Conservation (phyloP, 2,113 vertebrate genomes). For the Caranx melampygus region DNA sequence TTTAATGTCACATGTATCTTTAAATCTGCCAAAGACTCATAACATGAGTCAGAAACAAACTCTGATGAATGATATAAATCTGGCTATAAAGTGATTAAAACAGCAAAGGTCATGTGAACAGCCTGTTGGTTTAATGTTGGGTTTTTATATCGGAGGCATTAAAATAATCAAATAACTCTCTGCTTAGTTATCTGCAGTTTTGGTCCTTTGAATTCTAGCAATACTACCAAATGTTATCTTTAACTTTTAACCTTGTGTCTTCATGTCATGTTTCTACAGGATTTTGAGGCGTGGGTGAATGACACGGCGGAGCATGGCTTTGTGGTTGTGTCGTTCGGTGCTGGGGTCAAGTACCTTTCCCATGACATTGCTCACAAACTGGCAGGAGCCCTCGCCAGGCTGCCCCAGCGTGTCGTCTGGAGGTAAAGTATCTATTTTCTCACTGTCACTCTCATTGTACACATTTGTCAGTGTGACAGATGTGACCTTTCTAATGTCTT, state of each 20-base stretch:
- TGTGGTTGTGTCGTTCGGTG: constrained; percentile 96
- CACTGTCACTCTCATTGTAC: neutral
- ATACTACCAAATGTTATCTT: neutral
- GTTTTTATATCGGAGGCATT: neutral
- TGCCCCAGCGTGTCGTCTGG: constrained; percentile 96
- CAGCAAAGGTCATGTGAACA: neutral
- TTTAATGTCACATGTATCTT: neutral
- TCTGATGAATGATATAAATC: neutral
- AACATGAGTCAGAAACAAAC: neutral
- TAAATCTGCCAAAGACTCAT: neutral
- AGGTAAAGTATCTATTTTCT: constrained; percentile 83
- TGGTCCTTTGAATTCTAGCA: neutral
- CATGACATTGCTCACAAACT: constrained; percentile 94
- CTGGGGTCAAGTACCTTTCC: constrained; percentile 97
- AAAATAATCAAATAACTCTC: neutral
- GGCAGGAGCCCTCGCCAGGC: constrained; percentile 89
- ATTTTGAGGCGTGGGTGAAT: constrained; percentile 91
- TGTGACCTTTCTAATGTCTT: constrained; percentile 7
- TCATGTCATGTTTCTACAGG: constrained; percentile 78
- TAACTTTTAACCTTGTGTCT: neutral
- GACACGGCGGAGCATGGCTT: constrained; percentile 92
- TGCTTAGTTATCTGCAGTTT: neutral
- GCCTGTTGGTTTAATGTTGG: neutral
- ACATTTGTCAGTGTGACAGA: constrained; percentile 7
- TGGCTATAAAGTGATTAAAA: neutral